Evolutionary conservation across 2,113 vertebrate species (phyloP).

Genomic region (Microcebus lehilahytsara): DNA sequence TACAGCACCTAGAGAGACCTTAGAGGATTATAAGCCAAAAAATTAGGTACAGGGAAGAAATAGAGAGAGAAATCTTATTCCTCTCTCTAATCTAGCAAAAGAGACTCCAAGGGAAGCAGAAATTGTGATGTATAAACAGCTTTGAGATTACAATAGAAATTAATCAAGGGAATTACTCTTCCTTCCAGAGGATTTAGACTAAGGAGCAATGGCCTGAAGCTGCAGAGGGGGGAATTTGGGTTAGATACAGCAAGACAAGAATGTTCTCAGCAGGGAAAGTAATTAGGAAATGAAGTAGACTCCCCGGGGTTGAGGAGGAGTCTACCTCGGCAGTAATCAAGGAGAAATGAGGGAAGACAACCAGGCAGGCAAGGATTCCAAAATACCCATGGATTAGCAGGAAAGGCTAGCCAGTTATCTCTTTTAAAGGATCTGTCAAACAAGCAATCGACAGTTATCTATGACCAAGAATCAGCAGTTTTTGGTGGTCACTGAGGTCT

Average conservation of each 20-base stretch:
- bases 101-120: constrained; percentile 51
- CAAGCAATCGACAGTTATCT: neutral
- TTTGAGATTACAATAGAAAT: constrained; percentile 59
- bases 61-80: constrained; percentile 31
- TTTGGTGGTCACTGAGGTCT: neutral
- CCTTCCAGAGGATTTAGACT: constrained; percentile 64
- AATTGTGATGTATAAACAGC: constrained; percentile 65
- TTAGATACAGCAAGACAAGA: constrained; percentile 60
- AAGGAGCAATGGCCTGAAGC: constrained; percentile 68
- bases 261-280: constrained; percentile 57
- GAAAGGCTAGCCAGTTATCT: neutral
- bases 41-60: constrained; percentile 23
- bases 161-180: constrained; percentile 70
- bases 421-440: neutral
- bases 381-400: neutral
- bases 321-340: constrained; percentile 47
- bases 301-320: constrained; percentile 8
- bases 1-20: neutral
- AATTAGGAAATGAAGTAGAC: constrained; percentile 68
- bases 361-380: neutral
- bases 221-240: constrained; percentile 53
- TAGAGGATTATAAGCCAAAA: constrained; percentile 40
- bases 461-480: neutral
- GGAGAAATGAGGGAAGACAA: constrained; percentile 35
- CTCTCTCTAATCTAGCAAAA: constrained; percentile 45